Evolutionary conservation across 2,113 vertebrate genomes (phyloP), one percentile per base, ranked within the genome.

Genomic region (Lophura nycthemera): DNA sequence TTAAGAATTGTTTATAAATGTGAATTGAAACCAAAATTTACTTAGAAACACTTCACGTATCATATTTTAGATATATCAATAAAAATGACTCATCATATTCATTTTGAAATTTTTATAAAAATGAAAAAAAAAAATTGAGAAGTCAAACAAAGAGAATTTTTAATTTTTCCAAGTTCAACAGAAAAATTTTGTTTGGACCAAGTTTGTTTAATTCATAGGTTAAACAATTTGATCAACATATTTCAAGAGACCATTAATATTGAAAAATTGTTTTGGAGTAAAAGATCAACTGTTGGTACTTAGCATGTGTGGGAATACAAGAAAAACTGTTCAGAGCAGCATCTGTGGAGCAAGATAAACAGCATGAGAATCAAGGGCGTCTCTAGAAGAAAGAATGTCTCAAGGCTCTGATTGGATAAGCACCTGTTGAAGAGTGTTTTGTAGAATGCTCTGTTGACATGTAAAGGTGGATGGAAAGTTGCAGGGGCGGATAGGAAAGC

Each of bases 81-180:
- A 74, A 56, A 81, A 81, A 64, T 13, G 1, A 6, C 13, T 27
- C 50, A 52, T 25, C 25, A 15, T 27, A 52, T 52, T 52, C 50
- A 52, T 27, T 52, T 52, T 52, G 13, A 52, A 52, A 27, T 52
- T 14, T 22, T 27, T 16, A 27, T 8, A 16, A 11, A 70, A 86
- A 40, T 27, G 0, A 67, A 63, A 75, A 69, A 75, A n/a, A 69
- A 9, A 0, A 29, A 81, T 63, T 17, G 74, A 78, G 8, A 74
- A 67, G 8, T 0, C 6, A 57, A 25, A 71, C 15, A 16, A 10
- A 4, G 4, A 3, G 2, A 5, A 6, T 2, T 19, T 77, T 60
- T 30, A 30, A 6, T 22, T 80, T 79, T 83, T 70, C 15, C 15
- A 48, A 61, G 3, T 20, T 6, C 73, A 32, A 38, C 3, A 63